A percentile compares a stretch with the other conserved stretches of the same genome.
These are phyloP conservation scores for Porites lutea DNA, from an alignment of 64 coral and sea anemone genomes.

Conservation along the genomic window DNA sequence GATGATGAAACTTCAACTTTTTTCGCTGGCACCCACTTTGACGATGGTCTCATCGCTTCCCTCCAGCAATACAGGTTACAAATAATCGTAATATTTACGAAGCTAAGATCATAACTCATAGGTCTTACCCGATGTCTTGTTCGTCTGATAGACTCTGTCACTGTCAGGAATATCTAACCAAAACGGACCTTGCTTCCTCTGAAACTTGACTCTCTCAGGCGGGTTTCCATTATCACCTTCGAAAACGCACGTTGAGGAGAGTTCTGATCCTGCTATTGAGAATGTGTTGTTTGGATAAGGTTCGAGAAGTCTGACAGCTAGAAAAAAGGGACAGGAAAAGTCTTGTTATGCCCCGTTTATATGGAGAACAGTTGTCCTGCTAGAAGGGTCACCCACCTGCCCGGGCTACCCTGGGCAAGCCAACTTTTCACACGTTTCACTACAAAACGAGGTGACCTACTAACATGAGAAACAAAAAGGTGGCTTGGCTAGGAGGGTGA, in stretches of 20 bases:
- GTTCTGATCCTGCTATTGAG: neutral
- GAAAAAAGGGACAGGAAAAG: neutral
- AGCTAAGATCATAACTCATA: too few relatives aligned
- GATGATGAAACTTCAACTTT: too few relatives aligned
- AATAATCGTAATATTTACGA: too few relatives aligned
- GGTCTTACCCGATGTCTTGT: neutral
- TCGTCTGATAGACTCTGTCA: slow-evolving; percentile 12
- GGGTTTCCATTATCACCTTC: neutral
- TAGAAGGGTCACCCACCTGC: too few relatives aligned
- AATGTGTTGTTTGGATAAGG: neutral
- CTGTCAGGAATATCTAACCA: slow-evolving; percentile 15
- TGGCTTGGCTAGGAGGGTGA: too few relatives aligned
- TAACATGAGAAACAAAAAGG: neutral
- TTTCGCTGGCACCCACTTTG: too few relatives aligned
- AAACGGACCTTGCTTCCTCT: neutral
- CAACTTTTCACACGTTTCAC: too few relatives aligned
- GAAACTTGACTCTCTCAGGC: neutral
- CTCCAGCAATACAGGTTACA: too few relatives aligned
- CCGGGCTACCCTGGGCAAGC: too few relatives aligned
- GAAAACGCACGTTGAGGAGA: neutral
- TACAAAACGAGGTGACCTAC: neutral
- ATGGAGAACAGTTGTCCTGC: too few relatives aligned
- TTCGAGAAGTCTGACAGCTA: neutral
- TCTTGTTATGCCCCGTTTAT: neutral
- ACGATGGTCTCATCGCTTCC: too few relatives aligned